A percentile compares a stretch with the other conserved stretches of the same genome.
These are phyloP conservation scores for Crossaster papposus DNA, from an alignment of 53 echinoderm and acorn worm species.

Conservation along the genomic window DNA sequence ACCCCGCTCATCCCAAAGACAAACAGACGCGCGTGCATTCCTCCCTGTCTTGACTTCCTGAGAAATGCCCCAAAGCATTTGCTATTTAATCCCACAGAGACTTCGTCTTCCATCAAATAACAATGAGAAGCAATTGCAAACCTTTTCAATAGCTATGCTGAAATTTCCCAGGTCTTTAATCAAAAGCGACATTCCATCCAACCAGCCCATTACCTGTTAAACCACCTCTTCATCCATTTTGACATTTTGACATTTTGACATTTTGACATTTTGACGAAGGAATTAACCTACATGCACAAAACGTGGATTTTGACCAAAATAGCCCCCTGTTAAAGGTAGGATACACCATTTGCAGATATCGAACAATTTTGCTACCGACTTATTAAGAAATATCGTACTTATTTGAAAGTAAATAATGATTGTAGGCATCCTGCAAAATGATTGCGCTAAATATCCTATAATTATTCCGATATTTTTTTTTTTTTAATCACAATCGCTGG, in stretches of 20 bases:
- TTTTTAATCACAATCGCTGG: too few species aligned
- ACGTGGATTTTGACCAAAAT: background rate
- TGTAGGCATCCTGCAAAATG: too few species aligned
- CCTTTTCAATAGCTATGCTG: background rate
- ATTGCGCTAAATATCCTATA: too few species aligned
- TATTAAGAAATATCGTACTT: too few species aligned
- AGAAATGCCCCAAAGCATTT: background rate
- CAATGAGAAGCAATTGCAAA: background rate
- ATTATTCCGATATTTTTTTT: too few species aligned
- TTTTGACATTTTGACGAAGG: too few species aligned
- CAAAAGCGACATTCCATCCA: slow-evolving; percentile 2
- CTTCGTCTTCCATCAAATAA: background rate
- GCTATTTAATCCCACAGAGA: background rate
- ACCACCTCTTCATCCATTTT: background rate
- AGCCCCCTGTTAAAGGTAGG: background rate
- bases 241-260: too few species aligned
- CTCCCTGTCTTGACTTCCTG: background rate
- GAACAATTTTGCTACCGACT: too few species aligned
- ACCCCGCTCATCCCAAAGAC: too few species aligned
- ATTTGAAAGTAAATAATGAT: too few species aligned
- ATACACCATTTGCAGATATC: too few species aligned
- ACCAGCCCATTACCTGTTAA: background rate
- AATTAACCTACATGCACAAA: background rate
- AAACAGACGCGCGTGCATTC: background rate
- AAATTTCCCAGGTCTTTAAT: background rate